These are phyloP conservation scores for Plagiodera versicolora DNA, from an alignment of 2,888 invertebrate species.

Conservation along the genomic window DNA sequence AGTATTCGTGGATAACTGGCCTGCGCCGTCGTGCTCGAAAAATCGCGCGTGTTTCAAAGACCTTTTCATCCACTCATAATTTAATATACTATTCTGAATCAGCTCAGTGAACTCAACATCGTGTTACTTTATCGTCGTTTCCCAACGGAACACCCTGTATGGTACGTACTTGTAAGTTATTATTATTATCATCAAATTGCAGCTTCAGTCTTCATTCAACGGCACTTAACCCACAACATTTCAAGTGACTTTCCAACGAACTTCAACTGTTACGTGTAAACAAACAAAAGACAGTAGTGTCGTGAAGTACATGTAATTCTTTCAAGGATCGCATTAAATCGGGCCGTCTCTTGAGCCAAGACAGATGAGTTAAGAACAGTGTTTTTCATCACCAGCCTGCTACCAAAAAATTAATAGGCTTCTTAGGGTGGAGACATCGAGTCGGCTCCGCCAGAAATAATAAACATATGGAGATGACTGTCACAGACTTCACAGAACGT, in stretches of 20 bases:
- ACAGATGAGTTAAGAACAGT: constrained; percentile 27
- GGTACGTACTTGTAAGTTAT: too few relatives aligned
- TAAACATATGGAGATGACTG: constrained; percentile 12
- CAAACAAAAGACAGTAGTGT: constrained; percentile 24
- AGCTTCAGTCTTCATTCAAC: too few relatives aligned
- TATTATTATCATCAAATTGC: too few relatives aligned
- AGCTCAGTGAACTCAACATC: too few relatives aligned
- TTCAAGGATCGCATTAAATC: constrained; percentile 29
- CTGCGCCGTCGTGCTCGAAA: too few relatives aligned
- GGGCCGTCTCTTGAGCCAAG: constrained; percentile 25
- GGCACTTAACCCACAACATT: too few relatives aligned
- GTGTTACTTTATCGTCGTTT: too few relatives aligned
- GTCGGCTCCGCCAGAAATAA: constrained; percentile 9
- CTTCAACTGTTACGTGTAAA: constrained; percentile 17
- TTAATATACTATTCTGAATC: too few relatives aligned
- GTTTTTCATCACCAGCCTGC: constrained; percentile 34
- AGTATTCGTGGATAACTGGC: too few relatives aligned
- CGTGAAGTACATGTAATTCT: constrained; percentile 30
- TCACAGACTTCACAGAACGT: not conserved
- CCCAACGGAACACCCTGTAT: too few relatives aligned
- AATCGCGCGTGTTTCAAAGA: too few relatives aligned
- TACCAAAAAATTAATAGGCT: constrained; percentile 34
- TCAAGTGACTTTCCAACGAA: not conserved
- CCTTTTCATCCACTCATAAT: too few relatives aligned
- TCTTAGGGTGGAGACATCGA: constrained; percentile 18